Percentiles rank a stretch among this genome's conserved stretches.
Evolutionary conservation across 2,797 vertebrate species (phyloP).

Genomic region (Chelonia mydas): DNA sequence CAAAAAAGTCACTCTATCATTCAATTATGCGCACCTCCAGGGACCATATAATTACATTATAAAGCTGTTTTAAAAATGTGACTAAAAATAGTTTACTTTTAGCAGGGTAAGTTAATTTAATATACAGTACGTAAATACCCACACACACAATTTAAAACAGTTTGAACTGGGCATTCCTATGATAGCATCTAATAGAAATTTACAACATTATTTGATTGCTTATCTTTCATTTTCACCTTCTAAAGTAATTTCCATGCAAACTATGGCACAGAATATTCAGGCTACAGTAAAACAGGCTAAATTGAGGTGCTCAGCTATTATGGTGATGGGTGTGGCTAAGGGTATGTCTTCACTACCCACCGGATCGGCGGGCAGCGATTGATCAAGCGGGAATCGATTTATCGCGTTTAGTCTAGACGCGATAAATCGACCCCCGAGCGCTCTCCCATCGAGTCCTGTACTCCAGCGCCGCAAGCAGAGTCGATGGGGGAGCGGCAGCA

Average conservation of each 20-base stretch:
- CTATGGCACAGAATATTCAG: neutral
- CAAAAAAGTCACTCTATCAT: neutral
- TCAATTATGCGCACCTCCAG: neutral
- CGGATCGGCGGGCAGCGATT: too few relatives aligned
- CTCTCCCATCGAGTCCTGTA: too few relatives aligned
- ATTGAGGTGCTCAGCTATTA: neutral
- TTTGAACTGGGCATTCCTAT: neutral
- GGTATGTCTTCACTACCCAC: too few relatives aligned
- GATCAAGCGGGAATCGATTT: too few relatives aligned
- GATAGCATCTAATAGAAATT: neutral
- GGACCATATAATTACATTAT: neutral
- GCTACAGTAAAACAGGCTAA: rapidly evolving
- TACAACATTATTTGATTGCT: neutral
- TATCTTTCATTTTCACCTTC: neutral
- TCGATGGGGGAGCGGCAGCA: too few relatives aligned
- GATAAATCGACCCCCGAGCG: too few relatives aligned
- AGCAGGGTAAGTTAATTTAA: neutral
- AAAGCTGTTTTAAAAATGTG: neutral
- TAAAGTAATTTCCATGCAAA: neutral
- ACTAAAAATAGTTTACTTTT: neutral
- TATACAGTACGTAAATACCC: neutral
- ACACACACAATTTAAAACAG: neutral
- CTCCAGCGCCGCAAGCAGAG: too few relatives aligned
- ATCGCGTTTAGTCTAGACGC: too few relatives aligned
- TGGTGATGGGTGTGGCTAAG: rapidly evolving